Conservation (phyloP, 1,140 invertebrate genomes). For the Cataglyphis hispanica region DNA sequence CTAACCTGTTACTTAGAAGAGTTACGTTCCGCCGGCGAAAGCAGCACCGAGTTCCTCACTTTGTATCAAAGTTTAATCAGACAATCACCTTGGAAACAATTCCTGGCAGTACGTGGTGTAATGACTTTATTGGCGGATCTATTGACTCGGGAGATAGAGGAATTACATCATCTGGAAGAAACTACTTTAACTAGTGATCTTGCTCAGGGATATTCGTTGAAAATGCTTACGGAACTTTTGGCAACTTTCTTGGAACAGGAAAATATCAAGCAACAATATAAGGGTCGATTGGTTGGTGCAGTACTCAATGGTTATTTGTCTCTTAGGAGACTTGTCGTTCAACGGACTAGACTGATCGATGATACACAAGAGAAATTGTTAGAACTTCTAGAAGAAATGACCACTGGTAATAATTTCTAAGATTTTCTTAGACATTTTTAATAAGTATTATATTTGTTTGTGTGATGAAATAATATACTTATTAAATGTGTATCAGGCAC, state of each 20-base stretch:
- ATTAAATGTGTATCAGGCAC: slow-evolving; percentile 89
- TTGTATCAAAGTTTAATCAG: slow-evolving; percentile 95
- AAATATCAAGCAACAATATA: slow-evolving; percentile 95
- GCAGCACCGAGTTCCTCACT: slow-evolving; percentile 95
- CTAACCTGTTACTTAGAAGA: slow-evolving; percentile 96
- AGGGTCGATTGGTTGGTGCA: slow-evolving; percentile 94
- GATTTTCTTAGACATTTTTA: slow-evolving; percentile 14
- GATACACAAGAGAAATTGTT: slow-evolving; percentile 98
- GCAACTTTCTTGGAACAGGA: slow-evolving; percentile 94
- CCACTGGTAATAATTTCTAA: slow-evolving; percentile 89
- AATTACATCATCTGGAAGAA: slow-evolving; percentile 94
- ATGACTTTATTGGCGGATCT: slow-evolving; percentile 94
- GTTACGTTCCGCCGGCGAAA: slow-evolving; percentile 94
- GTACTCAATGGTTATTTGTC: slow-evolving; percentile 98
- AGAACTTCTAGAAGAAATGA: slow-evolving; percentile 98
- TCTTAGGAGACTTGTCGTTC: slow-evolving; percentile 95
- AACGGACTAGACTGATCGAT: slow-evolving; percentile 97
- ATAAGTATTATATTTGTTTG: slow-evolving; percentile 43
- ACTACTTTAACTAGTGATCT: slow-evolving; percentile 97
- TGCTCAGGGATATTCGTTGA: slow-evolving; percentile 96
- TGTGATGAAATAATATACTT: slow-evolving; percentile 40
- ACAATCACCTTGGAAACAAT: slow-evolving; percentile 96
- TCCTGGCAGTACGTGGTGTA: slow-evolving; percentile 95
- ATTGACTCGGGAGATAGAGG: slow-evolving; percentile 95
- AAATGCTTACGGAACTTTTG: slow-evolving; percentile 95